phyloP scores from a whole-genome alignment of 2,888 invertebrate genomes.

The Polydrusus pterygomalis region DNA sequence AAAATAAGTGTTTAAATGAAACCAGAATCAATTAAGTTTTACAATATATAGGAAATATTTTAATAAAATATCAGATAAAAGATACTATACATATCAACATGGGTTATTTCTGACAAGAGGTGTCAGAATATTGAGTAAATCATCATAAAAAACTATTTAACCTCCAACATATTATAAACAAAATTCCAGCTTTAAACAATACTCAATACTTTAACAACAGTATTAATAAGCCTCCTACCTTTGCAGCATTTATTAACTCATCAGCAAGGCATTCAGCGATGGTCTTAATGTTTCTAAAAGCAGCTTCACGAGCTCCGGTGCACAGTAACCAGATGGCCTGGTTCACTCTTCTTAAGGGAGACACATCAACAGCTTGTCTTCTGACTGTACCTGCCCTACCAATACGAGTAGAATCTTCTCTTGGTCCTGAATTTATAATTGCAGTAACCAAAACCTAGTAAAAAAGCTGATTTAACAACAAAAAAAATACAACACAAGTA shows the following conservation, averaged over 20 bases:
- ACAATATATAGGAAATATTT: constrained; percentile 30
- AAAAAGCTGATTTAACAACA: neutral
- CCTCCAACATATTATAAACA: too few species aligned
- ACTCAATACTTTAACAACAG: too few species aligned
- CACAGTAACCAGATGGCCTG: constrained; percentile 99
- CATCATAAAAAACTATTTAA: constrained; percentile 40
- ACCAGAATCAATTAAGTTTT: constrained; percentile 34
- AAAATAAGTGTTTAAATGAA: constrained; percentile 55
- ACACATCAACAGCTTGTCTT: constrained; percentile 99
- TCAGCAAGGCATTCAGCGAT: constrained; percentile 99
- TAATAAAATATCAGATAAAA: constrained; percentile 23
- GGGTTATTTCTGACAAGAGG: constrained; percentile 52
- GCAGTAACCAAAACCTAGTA: constrained; percentile 92
- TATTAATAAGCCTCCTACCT: constrained; percentile 80
- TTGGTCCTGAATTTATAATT: constrained; percentile 98
- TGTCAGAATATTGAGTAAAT: constrained; percentile 51
- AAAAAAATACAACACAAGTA: neutral
- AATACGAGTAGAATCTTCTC: constrained; percentile 99
- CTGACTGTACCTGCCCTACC: constrained; percentile 99
- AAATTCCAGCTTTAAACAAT: too few species aligned
- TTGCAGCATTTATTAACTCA: constrained; percentile 99
- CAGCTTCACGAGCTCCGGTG: constrained; percentile 98
- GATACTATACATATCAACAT: constrained; percentile 42
- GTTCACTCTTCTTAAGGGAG: constrained; percentile 97
- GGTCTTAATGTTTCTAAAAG: constrained; percentile 99